Evolutionary conservation across 2,113 vertebrate species (phyloP).

Genomic region (Pygathrix nemaeus): DNA sequence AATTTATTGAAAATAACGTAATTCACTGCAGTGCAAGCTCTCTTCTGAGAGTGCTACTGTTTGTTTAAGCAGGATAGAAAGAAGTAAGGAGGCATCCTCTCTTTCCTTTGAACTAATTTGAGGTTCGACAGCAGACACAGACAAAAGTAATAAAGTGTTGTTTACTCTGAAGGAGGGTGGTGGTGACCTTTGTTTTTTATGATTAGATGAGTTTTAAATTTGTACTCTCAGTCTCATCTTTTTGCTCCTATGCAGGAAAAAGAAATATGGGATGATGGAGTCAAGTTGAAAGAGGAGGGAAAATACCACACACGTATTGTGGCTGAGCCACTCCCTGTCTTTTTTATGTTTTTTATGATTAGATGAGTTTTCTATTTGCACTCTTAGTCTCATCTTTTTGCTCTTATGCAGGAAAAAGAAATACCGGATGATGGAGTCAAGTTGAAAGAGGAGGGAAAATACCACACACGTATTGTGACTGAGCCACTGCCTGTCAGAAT

Average conservation of each 20-base stretch:
- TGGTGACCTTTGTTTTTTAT: conserved; percentile 79
- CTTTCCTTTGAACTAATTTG: conserved; percentile 70
- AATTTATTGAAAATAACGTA: conserved; percentile 77
- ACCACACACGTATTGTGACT: not conserved
- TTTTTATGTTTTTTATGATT: conserved; percentile 73
- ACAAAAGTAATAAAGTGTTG: conserved; percentile 76
- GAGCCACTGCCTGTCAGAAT: accelerated
- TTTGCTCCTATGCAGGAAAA: not conserved
- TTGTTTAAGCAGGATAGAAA: conserved; percentile 72
- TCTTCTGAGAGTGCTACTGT: conserved; percentile 53
- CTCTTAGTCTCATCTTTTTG: not conserved
- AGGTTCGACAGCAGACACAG: conserved; percentile 60
- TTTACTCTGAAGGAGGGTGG: conserved; percentile 76
- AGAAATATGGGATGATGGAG: conserved; percentile 27
- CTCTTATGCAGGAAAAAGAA: conserved; percentile 31
- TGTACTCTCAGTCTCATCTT: not conserved
- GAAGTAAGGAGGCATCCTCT: not conserved
- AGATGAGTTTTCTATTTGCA: conserved; percentile 76
- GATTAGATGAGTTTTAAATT: conserved; percentile 77
- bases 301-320: not conserved
- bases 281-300: conserved; percentile 57
- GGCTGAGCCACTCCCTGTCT: accelerated
- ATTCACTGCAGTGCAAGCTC: not conserved
- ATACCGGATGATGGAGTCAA: not conserved
- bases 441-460: conserved; percentile 54